Evolutionary conservation across 2,113 vertebrate genomes (phyloP), one percentile per base, ranked within the genome.

Genomic region (Cololabis saira): DNA sequence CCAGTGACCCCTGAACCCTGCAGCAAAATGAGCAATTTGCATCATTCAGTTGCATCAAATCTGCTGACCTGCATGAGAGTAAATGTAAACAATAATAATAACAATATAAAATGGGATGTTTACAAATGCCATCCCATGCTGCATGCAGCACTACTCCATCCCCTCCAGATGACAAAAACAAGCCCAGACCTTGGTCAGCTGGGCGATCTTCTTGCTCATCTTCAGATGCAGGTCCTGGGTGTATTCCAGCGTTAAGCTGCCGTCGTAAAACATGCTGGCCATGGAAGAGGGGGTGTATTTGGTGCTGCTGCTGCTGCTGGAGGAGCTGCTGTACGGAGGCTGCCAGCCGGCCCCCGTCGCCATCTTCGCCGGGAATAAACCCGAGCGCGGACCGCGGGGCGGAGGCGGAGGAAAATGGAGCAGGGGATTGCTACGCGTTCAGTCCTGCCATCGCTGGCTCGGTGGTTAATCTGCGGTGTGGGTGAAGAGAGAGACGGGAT

Each of bases 181-280:
- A n/a, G 57, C 33, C 33, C 33, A 37, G 33, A 98, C 97, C 97
- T 99, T 99, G 17, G 97, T 99, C 33, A 99, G 95, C 86, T 98
- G 97, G 13, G 97, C 96, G 16, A 99, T 98, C 75, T 99, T 99
- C 93, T 99, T 99, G 93, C 97, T 98, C 97, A 98, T 99, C 79
- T 98, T 98, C 89, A 98, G 87, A 71, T 98, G 97, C 88, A 99
- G 92, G 72, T 98, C 97, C 22, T 94, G 92, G 44, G 91, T 95
- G 87, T 95, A 97, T 55, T 98, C 96, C 92, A 93, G 68, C 79
- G 92, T 68, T 17, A 87, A 57, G 2, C 84, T 90, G 4, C 90
- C 69, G 65, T 92, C 92, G 86, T 90, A 93, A 49, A 93, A 87
- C 89, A 90, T 81, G 61, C 77, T 75, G 53, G 93, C 71, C 11